These are phyloP conservation scores for Ceratothoa steindachneri DNA, from an alignment of 2,888 invertebrate species.

Conservation along the genomic window DNA sequence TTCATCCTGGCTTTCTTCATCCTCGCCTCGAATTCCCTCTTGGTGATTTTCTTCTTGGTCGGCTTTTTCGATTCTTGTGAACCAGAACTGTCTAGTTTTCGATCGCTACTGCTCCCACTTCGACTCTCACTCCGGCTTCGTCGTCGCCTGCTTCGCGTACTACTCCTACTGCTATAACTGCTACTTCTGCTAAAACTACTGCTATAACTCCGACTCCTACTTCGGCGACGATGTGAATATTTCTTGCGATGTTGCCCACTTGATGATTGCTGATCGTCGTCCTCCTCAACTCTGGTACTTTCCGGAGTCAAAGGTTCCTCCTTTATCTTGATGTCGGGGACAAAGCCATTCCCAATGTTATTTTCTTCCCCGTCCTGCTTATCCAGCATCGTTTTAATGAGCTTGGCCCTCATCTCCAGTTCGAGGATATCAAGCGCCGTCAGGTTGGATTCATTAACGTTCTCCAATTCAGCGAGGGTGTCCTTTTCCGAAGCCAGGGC, in stretches of 20 bases:
- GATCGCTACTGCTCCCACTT: background rate
- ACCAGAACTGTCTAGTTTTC: constrained; percentile 1
- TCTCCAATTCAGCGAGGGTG: background rate
- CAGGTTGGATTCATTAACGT: background rate
- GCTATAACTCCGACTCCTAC: background rate
- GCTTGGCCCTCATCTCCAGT: constrained; percentile 56
- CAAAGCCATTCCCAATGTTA: background rate
- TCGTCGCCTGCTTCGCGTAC: background rate
- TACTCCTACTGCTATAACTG: background rate
- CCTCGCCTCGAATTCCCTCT: constrained; percentile 42
- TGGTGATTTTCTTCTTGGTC: constrained; percentile 32
- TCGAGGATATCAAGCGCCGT: constrained; percentile 55
- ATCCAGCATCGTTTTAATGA: constrained; percentile 56
- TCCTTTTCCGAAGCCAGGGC: background rate
- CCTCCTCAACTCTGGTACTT: background rate
- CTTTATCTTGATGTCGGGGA: constrained; percentile 16
- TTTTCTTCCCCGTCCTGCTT: constrained; percentile 46
- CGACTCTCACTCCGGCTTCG: background rate
- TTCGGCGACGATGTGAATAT: background rate
- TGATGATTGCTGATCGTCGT: background rate
- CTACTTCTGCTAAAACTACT: background rate
- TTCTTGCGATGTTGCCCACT: background rate
- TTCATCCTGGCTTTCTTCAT: constrained; percentile 44
- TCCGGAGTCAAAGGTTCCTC: constrained; percentile 16
- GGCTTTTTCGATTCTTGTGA: background rate